Percentiles rank a stretch among this genome's conserved stretches.
These are phyloP conservation scores for Drosophila seguyi DNA, from an alignment of 1,140 invertebrate species.

Conservation along the genomic window DNA sequence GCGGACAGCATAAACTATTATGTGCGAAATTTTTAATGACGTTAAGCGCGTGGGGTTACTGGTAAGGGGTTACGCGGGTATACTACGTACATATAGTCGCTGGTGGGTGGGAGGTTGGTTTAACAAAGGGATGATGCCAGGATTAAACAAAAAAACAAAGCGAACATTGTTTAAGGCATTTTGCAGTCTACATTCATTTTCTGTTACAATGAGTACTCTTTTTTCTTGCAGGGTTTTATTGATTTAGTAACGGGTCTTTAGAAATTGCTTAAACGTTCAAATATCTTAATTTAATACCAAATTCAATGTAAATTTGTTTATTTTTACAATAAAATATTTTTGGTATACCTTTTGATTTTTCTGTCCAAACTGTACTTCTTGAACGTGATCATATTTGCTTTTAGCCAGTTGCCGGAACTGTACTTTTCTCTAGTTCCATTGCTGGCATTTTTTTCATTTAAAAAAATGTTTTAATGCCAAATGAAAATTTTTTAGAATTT, in stretches of 20 bases:
- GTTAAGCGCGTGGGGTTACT: slow-evolving; percentile 11
- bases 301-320: background rate
- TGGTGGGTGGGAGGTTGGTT: background rate
- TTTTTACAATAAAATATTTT: background rate
- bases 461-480: too few species aligned
- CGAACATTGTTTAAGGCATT: slow-evolving; percentile 40
- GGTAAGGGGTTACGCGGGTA: background rate
- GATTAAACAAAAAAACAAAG: slow-evolving; percentile 46
- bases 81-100: background rate
- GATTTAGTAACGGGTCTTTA: background rate
- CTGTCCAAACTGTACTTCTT: too few species aligned
- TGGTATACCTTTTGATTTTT: background rate
- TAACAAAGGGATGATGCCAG: slow-evolving; percentile 41
- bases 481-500: too few species aligned
- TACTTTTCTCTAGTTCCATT: too few species aligned
- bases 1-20: slow-evolving; percentile 58
- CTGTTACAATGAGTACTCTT: slow-evolving; percentile 6
- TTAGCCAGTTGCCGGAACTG: too few species aligned
- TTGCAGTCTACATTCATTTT: slow-evolving; percentile 13
- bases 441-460: too few species aligned
- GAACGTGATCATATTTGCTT: too few species aligned
- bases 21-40: slow-evolving; percentile 73
- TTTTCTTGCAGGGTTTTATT: background rate
- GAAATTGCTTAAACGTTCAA: too few species aligned
- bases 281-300: background rate